A percentile compares a stretch with the other conserved stretches of the same genome.
phyloP scores from a whole-genome alignment of 2,113 vertebrate genomes.

The Atrichornis clamosus region DNA sequence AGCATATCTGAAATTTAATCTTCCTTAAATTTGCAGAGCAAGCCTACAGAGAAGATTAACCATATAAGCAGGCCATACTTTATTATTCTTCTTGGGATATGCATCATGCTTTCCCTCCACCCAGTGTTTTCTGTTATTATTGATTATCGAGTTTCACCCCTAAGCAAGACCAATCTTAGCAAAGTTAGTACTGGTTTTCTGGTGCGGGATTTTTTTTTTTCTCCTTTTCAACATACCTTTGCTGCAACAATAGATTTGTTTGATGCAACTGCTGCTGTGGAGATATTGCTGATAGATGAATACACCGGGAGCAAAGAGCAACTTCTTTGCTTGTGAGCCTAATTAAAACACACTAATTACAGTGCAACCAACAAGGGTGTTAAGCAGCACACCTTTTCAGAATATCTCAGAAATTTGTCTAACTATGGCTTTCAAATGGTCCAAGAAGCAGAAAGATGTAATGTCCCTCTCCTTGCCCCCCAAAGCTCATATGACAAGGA shows the following conservation, averaged over 20 bases:
- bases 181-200: background rate
- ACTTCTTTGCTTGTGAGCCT: background rate
- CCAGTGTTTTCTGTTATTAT: background rate
- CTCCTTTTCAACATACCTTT: background rate
- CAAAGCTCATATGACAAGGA: background rate
- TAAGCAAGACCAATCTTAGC: background rate
- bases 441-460: background rate
- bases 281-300: background rate
- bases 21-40: constrained; percentile 47
- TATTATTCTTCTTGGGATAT: background rate
- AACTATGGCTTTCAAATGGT: background rate
- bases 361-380: background rate
- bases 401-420: background rate
- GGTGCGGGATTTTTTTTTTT: background rate
- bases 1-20: constrained; percentile 57
- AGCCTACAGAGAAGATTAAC: constrained; percentile 34
- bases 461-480: background rate
- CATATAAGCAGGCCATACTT: background rate
- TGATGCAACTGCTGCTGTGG: background rate
- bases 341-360: background rate
- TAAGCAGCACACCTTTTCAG: background rate
- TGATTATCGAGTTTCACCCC: background rate
- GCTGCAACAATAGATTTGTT: background rate
- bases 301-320: background rate
- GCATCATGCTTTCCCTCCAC: background rate